Percentiles rank a stretch among this genome's conserved stretches.
These are phyloP conservation scores for Andrena praecox DNA, from an alignment of 2,888 invertebrate genomes.

Conservation along the genomic window DNA sequence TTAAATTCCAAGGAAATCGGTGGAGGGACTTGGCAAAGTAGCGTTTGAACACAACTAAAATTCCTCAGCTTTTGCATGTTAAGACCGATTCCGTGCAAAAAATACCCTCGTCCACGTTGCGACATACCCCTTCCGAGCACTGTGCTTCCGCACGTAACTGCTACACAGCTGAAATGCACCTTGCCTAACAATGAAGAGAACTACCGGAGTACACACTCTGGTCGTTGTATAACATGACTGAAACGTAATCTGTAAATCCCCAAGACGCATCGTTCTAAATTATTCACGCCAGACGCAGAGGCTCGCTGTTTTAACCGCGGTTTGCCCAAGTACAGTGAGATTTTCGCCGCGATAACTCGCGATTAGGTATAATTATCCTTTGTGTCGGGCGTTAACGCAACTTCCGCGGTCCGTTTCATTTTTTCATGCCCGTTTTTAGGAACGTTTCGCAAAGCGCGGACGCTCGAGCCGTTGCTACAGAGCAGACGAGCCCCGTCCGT, in stretches of 20 bases:
- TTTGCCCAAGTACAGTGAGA: background rate
- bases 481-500: conserved; percentile 20
- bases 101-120: too few species aligned
- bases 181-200: too few species aligned
- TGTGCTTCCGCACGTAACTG: too few species aligned
- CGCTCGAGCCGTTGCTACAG: conserved; percentile 24
- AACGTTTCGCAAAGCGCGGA: conserved; percentile 10
- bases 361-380: conserved; percentile 28
- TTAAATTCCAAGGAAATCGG: too few species aligned
- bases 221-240: background rate
- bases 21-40: too few species aligned
- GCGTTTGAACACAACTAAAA: too few species aligned
- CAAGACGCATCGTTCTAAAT: conserved; percentile 12
- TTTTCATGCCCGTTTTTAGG: background rate
- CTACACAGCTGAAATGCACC: too few species aligned
- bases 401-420: background rate
- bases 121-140: too few species aligned
- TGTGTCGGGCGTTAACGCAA: conserved; percentile 24
- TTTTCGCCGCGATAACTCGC: conserved; percentile 36
- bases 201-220: too few species aligned
- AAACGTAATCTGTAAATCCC: conserved; percentile 17
- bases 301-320: conserved; percentile 14
- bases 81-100: too few species aligned
- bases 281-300: conserved; percentile 7
- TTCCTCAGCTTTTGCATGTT: too few species aligned